Percentiles rank a stretch among this genome's conserved stretches.
These are phyloP conservation scores for Trichonephila inaurata DNA, from an alignment of 1,140 invertebrate species.

Conservation along the genomic window DNA sequence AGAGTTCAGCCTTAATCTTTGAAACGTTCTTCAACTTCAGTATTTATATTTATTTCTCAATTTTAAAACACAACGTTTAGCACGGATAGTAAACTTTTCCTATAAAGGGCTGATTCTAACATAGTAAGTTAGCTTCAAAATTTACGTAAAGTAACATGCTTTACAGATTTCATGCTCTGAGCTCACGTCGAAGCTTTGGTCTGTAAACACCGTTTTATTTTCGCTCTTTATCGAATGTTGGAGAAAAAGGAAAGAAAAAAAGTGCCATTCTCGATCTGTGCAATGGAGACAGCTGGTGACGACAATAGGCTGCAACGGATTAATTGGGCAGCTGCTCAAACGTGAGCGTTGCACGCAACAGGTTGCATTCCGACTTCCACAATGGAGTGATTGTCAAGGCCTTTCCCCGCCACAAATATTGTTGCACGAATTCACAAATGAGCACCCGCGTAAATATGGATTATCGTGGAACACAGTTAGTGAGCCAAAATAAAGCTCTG, in stretches of 20 bases:
- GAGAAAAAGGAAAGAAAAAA: not conserved
- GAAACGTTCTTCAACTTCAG: too few relatives aligned
- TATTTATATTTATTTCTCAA: too few relatives aligned
- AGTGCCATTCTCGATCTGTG: not conserved
- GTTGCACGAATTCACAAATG: not conserved
- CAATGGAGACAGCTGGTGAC: not conserved
- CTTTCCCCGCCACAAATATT: not conserved
- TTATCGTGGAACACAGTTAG: not conserved
- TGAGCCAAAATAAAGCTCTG: not conserved
- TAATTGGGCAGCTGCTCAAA: slow-evolving; percentile 16
- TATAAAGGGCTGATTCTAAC: too few relatives aligned
- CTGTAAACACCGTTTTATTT: not conserved
- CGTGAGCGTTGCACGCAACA: not conserved
- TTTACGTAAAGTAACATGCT: too few relatives aligned
- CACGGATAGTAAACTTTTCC: too few relatives aligned
- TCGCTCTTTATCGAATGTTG: not conserved
- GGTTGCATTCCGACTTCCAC: not conserved
- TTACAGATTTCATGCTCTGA: too few relatives aligned
- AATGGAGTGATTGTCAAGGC: not conserved
- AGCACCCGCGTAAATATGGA: not conserved
- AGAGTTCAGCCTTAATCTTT: too few relatives aligned
- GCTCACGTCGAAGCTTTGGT: not conserved
- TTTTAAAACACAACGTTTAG: too few relatives aligned
- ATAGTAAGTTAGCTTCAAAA: too few relatives aligned
- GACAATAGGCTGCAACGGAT: not conserved